Percentiles rank a stretch among this genome's conserved stretches.
Conservation (phyloP, 2,888 invertebrate genomes). For the Mylabris sibirica region DNA sequence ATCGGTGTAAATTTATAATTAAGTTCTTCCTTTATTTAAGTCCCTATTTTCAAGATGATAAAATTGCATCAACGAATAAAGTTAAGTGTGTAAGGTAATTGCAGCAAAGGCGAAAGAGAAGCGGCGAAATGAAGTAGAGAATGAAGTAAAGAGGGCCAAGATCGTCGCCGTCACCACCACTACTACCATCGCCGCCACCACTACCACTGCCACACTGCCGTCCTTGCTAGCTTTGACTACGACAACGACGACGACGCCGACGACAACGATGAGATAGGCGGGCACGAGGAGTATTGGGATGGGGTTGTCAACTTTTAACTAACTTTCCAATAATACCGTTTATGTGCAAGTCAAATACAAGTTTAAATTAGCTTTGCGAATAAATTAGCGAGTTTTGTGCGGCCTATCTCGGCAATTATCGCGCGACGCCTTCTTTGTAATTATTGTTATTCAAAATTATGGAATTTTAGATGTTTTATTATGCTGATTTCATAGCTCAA, state of each 20-base stretch:
- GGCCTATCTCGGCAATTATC: slow-evolving; percentile 63
- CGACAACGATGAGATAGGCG: slow-evolving; percentile 25
- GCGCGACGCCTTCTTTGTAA: slow-evolving; percentile 61
- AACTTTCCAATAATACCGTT: slow-evolving; percentile 62
- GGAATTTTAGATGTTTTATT: slow-evolving; percentile 62
- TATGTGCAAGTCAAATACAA: slow-evolving; percentile 64
- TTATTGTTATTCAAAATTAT: slow-evolving; percentile 63
- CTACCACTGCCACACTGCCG: background rate
- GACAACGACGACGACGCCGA: background rate
- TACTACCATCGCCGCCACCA: background rate
- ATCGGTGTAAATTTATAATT: slow-evolving; percentile 31
- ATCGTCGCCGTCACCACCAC: background rate
- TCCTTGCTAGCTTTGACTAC: background rate
- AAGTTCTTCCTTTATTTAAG: slow-evolving; percentile 32
- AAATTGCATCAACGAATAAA: slow-evolving; percentile 44
- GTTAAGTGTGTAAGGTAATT: slow-evolving; percentile 46
- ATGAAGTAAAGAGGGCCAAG: background rate
- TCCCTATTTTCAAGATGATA: slow-evolving; percentile 32
- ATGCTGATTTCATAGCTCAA: slow-evolving; percentile 59
- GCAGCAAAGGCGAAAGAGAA: slow-evolving; percentile 37
- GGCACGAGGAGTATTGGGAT: slow-evolving; percentile 42
- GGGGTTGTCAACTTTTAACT: slow-evolving; percentile 61
- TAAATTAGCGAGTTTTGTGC: slow-evolving; percentile 62
- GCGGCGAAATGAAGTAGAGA: slow-evolving; percentile 10
- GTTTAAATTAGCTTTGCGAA: slow-evolving; percentile 63